Evolutionary conservation across 2,113 vertebrate species (phyloP), one percentile per base, ranked within the genome.

Genomic region (Lanius collurio): DNA sequence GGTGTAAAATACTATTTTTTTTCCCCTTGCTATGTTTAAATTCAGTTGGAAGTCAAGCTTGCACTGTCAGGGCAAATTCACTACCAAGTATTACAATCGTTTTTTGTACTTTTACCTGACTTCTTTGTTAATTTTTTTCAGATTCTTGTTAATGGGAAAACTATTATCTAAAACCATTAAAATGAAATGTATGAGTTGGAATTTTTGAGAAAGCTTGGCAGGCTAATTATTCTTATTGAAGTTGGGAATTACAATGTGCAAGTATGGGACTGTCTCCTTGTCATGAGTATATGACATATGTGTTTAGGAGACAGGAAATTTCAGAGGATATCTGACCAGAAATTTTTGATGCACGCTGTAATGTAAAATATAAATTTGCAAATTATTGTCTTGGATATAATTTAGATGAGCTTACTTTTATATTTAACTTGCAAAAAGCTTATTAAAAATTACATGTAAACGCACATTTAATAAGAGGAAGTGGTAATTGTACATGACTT

Each of bases 241-340:
- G 26, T 4, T 74, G 41, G 33, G 15, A 69, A 55, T 52, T 5
- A 10, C 60, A 33, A 24, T 13, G 28, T 15, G 5, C 11, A 79
- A 50, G 18, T 33, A 33, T 53, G 12, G 11, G 8, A 10, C 47
- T 79, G 8, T 63, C 14, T 75, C 5, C 27, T 83, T 28, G 13
- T 50, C 1, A 0, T 18, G 65, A 15, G 7, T 50, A n/a, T 41
- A 46, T 42, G 19, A 78, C 64, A 52, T 35, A 42, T 0, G 0
- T 64, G 9, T 52, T 82, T 33, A n/a, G 33, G 20, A 33, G 31
- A 69, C 31, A 46, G 19, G 8, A 77, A 31, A 24, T 64, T 73
- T 87, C 46, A 73, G 9, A 69, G 11, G 22, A 7, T 56, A 30
- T 44, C 31, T 74, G 44, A 65, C 5, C 5, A 78, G 24, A 87